phyloP scores from a whole-genome alignment of 2,888 invertebrate species.

The Anodontia alba region DNA sequence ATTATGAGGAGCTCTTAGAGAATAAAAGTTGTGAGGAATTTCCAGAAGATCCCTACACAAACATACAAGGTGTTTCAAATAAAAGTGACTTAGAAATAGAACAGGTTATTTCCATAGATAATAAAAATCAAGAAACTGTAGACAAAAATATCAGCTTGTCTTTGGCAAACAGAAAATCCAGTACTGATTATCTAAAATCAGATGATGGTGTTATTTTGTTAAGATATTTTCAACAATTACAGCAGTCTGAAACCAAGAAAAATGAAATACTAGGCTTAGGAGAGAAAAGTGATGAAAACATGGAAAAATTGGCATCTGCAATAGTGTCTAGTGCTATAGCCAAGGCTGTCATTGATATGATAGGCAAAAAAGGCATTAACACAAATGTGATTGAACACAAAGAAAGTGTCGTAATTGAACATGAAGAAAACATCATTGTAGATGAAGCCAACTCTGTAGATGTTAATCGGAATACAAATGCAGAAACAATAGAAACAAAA shows the following conservation, averaged over 20 bases:
- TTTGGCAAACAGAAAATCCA: not conserved
- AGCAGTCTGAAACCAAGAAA: conserved; percentile 13
- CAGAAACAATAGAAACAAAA: not conserved
- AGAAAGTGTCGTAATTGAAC: not conserved
- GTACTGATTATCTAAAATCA: not conserved
- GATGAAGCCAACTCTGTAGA: not conserved
- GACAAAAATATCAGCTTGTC: not conserved
- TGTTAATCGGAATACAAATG: not conserved
- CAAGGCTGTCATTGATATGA: conserved; percentile 27
- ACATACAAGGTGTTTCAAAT: not conserved
- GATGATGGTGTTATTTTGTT: not conserved
- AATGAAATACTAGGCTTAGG: not conserved
- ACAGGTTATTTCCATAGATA: not conserved
- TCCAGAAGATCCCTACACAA: not conserved
- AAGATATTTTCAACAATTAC: not conserved
- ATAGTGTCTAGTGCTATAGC: conserved; percentile 27
- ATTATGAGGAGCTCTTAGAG: not conserved
- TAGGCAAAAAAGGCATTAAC: not conserved
- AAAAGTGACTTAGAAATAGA: not conserved
- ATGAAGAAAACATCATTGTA: too few species aligned
- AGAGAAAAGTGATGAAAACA: not conserved
- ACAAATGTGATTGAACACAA: not conserved
- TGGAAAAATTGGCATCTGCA: conserved; percentile 16
- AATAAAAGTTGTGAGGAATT: not conserved
- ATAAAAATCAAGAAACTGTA: too few species aligned